Base-by-base conservation (phyloP, 1,140 invertebrate species). In the Theocolax elegans region DNA sequence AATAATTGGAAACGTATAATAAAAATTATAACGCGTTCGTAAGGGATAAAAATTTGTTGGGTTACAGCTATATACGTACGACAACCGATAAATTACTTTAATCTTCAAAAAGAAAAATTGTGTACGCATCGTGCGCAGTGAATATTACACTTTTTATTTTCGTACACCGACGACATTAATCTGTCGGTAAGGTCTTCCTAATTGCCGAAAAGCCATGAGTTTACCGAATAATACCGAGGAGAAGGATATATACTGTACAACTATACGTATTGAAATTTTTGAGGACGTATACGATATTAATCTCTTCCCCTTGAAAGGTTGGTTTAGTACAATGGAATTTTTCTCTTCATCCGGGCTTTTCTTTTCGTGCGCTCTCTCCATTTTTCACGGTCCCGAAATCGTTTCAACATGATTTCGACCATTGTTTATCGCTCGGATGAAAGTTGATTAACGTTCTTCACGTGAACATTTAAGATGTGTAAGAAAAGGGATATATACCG, bases 381-480 rank as follows among this genome's bases (percentile, higher is more conserved):
- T 40, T 51, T 64, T 49, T 49, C 48, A 49, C 31, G 25, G 10
- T 2, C 42, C 23, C 1, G 42, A 29, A 23, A 44, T n/a, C n/a
- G n/a, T n/a, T n/a, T 46, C 48, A 62, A 46, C 19, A 29, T 12
- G 46, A n/a, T 29, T 31, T 25, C 1, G 10, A 10, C 21, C 62
- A 65, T 65, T 65, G 62, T 65, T 65, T 65, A 53, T 65, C 2
- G 31, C 13, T 23, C 35, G 63, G 49, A 66, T 54, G 44, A 66
- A 66, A 66, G 63, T 66, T 23, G 63, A 72, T 62, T 42, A 56
- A 62, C 53, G 56, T 56, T 35, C 27, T 64, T 48, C 17, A 35
- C 42, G 46, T 40, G 63, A 71, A 62, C n/a, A 59, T 38, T 46
- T 46, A 66, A 49, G 68, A 54, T 23, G 48, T 21, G 25, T 19